These are phyloP conservation scores for Agrochola macilenta DNA, from an alignment of 2,888 invertebrate genomes.

Conservation along the genomic window DNA sequence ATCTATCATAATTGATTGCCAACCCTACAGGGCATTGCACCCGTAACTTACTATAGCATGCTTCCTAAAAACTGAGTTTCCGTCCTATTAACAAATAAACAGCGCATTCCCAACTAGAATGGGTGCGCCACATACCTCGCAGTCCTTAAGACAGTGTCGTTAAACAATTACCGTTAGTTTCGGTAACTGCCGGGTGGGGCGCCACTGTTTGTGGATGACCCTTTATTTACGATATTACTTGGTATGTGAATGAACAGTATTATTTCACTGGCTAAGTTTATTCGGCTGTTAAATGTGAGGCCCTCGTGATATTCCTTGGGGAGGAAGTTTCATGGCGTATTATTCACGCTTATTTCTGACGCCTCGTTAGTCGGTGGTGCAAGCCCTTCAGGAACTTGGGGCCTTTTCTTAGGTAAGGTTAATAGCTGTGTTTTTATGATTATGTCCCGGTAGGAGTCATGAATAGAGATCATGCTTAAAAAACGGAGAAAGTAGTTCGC, in stretches of 20 bases:
- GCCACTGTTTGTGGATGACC: conserved; percentile 64
- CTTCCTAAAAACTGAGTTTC: conserved; percentile 37
- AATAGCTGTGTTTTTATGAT: conserved; percentile 18
- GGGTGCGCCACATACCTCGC: conserved; percentile 58
- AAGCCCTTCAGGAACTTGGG: conserved; percentile 16
- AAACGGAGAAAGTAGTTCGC: not conserved
- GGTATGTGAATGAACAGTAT: conserved; percentile 67
- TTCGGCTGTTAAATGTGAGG: conserved; percentile 63
- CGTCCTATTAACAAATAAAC: conserved; percentile 48
- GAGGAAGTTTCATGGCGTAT: conserved; percentile 53
- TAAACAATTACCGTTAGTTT: conserved; percentile 73
- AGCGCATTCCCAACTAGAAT: conserved; percentile 44
- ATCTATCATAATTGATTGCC: too few species aligned
- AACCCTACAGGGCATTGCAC: not conserved
- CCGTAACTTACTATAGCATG: not conserved
- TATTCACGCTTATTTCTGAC: conserved; percentile 57
- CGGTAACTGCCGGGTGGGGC: conserved; percentile 64
- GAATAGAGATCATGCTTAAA: not conserved
- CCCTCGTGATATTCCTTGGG: conserved; percentile 50
- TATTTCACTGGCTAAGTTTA: conserved; percentile 65
- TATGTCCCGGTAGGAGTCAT: not conserved
- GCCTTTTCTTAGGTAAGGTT: conserved; percentile 16
- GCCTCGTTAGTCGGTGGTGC: conserved; percentile 38
- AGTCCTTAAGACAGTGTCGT: conserved; percentile 67
- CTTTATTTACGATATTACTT: conserved; percentile 67